These are phyloP conservation scores for Diorhabda elongata DNA, from an alignment of 1,140 invertebrate genomes.

Conservation along the genomic window DNA sequence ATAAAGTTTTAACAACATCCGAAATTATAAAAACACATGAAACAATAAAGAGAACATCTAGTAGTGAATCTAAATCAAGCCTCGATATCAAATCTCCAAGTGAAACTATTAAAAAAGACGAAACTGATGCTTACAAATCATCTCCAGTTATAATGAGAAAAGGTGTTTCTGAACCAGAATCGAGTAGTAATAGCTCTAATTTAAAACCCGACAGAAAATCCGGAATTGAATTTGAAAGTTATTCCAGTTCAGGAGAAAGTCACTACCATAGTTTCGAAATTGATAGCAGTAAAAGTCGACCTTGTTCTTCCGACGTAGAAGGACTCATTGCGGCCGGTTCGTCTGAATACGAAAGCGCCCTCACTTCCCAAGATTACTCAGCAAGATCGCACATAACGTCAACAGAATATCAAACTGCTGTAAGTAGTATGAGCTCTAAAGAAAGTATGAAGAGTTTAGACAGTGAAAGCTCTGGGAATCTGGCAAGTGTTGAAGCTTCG, in stretches of 20 bases:
- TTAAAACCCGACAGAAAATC: constrained; percentile 58
- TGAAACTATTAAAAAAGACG: constrained; percentile 39
- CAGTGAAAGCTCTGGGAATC: constrained; percentile 81
- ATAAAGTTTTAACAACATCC: constrained; percentile 16
- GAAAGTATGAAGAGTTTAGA: constrained; percentile 86
- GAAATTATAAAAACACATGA: constrained; percentile 25
- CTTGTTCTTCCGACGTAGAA: constrained; percentile 84
- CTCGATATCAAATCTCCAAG: constrained; percentile 46
- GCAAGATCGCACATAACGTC: constrained; percentile 64
- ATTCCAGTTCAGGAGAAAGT: constrained; percentile 85
- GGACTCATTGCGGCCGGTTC: constrained; percentile 61
- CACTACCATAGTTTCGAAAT: constrained; percentile 85
- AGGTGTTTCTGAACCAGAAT: constrained; percentile 39
- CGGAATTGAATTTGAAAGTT: constrained; percentile 65
- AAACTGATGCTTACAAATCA: constrained; percentile 24
- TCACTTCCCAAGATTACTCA: constrained; percentile 72
- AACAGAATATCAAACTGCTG: constrained; percentile 80
- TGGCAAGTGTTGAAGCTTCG: constrained; percentile 82
- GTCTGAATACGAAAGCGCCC: constrained; percentile 86
- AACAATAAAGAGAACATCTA: constrained; percentile 39
- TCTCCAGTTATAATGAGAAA: constrained; percentile 44
- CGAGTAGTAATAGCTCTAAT: constrained; percentile 52
- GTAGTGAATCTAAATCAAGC: constrained; percentile 47
- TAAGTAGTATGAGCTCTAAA: constrained; percentile 76
- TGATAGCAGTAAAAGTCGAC: constrained; percentile 67